phyloP scores from a whole-genome alignment of 2,797 vertebrate species.

The Spondyliosoma cantharus region DNA sequence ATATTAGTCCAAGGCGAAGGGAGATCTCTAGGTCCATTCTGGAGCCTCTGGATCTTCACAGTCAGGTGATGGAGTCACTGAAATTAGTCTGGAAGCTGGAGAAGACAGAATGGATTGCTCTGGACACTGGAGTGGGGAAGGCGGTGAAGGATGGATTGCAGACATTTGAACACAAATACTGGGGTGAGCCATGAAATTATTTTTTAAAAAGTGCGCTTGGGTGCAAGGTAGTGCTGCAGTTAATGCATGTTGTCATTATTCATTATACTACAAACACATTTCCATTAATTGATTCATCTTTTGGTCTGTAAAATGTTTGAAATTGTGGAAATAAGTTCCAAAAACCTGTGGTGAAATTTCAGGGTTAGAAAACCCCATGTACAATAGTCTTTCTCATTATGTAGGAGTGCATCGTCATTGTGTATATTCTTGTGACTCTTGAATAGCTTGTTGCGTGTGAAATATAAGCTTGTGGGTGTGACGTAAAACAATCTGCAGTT shows the following conservation, averaged over 20 bases:
- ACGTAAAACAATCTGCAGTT: not conserved
- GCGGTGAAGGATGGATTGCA: constrained; percentile 72
- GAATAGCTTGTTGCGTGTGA: not conserved
- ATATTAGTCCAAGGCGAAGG: constrained; percentile 77
- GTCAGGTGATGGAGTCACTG: constrained; percentile 80
- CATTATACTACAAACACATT: not conserved
- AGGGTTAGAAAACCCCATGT: too few relatives aligned
- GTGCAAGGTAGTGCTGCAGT: not conserved
- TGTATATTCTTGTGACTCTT: not conserved
- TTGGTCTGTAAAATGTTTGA: not conserved
- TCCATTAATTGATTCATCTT: not conserved
- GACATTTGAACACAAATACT: constrained; percentile 84
- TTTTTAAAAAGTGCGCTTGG: not conserved
- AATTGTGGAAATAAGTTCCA: not conserved
- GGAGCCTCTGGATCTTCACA: constrained; percentile 69
- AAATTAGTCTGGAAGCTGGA: constrained; percentile 76
- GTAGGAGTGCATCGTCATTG: too few relatives aligned
- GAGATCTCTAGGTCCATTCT: constrained; percentile 77
- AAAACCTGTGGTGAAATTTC: not conserved
- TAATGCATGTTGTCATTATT: not conserved
- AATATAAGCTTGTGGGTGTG: not conserved
- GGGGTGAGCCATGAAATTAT: constrained; percentile 81
- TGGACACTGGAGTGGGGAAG: constrained; percentile 68
- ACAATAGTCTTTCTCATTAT: too few relatives aligned
- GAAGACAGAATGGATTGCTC: constrained; percentile 73